These are phyloP conservation scores for Caenorhabditis sp. DNA, from an alignment of 2,888 invertebrate species.

Conservation along the genomic window DNA sequence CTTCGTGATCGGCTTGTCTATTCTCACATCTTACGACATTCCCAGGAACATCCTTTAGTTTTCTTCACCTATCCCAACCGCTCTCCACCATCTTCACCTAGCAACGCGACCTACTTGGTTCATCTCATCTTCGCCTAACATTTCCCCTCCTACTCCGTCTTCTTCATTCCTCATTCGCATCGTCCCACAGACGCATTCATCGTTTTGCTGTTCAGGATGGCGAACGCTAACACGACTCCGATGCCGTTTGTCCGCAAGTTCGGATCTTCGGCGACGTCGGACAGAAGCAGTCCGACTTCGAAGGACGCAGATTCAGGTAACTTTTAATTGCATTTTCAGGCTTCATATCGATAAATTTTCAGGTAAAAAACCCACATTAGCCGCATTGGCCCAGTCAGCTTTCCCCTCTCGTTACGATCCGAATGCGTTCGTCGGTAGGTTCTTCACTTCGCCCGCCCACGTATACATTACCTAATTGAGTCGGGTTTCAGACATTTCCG, in stretches of 20 bases:
- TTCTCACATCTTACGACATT: no score
- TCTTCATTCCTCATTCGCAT: no score
- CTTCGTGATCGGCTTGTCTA: no score
- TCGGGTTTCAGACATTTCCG: slow-evolving; percentile 60
- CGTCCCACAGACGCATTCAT: no score
- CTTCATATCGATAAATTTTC: background rate
- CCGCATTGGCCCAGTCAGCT: slow-evolving; percentile 39
- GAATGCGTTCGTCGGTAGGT: slow-evolving; percentile 57
- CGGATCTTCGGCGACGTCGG: slow-evolving; percentile 39
- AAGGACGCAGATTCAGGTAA: slow-evolving; percentile 22
- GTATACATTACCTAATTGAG: background rate
- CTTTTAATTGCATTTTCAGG: background rate
- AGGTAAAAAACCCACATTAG: slow-evolving; percentile 28
- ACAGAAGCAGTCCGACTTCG: slow-evolving; percentile 13
- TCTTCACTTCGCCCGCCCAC: background rate
- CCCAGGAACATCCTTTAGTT: no score
- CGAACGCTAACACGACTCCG: slow-evolving; percentile 65
- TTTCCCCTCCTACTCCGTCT: no score
- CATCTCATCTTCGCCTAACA: no score
- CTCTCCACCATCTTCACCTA: no score
- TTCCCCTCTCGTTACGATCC: slow-evolving; percentile 48
- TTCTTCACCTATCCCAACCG: no score
- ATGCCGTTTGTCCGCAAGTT: slow-evolving; percentile 66
- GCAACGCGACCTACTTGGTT: no score
- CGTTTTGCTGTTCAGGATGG: slow-evolving; percentile 54